Percentiles rank a stretch among this genome's conserved stretches.
Evolutionary conservation across 2,888 invertebrate genomes (phyloP).

Genomic region (Heliconius sara): DNA sequence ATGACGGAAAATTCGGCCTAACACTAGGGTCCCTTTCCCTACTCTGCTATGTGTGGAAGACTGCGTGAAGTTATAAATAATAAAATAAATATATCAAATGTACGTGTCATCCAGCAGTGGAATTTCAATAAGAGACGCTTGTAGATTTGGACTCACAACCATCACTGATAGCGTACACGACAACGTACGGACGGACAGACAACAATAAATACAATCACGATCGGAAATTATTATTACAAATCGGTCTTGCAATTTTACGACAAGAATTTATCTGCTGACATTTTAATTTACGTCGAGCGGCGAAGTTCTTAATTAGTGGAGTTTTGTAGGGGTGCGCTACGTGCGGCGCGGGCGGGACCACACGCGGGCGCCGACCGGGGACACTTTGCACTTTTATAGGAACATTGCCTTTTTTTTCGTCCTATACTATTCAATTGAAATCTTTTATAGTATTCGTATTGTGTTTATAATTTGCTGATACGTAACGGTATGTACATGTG

Average conservation of each 20-base stretch:
- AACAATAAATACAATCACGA: conserved; percentile 43
- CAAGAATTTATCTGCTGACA: conserved; percentile 59
- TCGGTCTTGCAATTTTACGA: conserved; percentile 58
- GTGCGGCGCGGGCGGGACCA: conserved; percentile 38
- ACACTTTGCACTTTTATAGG: conserved; percentile 34
- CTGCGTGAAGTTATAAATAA: no score
- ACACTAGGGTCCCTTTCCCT: no score
- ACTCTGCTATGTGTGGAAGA: no score
- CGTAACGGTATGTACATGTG: not conserved
- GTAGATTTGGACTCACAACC: not conserved
- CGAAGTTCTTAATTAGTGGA: conserved; percentile 73
- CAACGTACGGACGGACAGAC: conserved; percentile 34
- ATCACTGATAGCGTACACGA: conserved; percentile 2
- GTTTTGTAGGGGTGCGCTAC: conserved; percentile 41
- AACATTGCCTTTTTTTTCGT: conserved; percentile 32
- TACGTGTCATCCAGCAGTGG: no score
- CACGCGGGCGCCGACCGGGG: conserved; percentile 38
- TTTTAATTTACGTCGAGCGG: conserved; percentile 65
- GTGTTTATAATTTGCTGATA: conserved; percentile 15
- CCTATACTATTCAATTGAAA: conserved; percentile 34
- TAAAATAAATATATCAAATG: no score
- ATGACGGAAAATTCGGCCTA: no score
- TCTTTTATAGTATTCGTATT: conserved; percentile 29
- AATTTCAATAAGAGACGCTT: not conserved
- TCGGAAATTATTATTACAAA: conserved; percentile 48